A percentile compares a stretch with the other conserved stretches of the same genome.
Evolutionary conservation across 2,797 vertebrate genomes (phyloP).

Genomic region (Taenioides sp.): DNA sequence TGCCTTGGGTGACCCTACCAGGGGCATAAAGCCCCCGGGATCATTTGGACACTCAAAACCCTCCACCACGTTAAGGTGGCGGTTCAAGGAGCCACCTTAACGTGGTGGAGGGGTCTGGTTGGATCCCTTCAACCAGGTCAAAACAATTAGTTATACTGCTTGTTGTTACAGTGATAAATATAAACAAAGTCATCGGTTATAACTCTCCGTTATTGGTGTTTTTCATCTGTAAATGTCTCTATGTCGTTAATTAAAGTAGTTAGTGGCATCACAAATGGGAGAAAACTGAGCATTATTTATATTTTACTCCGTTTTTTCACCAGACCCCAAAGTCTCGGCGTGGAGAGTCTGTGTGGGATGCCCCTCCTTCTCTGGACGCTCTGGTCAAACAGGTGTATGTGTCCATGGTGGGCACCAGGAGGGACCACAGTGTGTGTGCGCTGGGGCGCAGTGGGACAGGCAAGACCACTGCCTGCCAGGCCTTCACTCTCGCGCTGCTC

Average conservation of each 20-base stretch:
- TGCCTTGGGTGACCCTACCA: too few species aligned
- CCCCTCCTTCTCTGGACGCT: slow-evolving; percentile 76
- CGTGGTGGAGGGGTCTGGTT: too few species aligned
- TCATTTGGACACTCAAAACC: too few species aligned
- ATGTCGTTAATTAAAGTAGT: not conserved
- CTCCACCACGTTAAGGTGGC: too few species aligned
- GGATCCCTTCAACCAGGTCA: too few species aligned
- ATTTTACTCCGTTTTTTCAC: slow-evolving; percentile 30
- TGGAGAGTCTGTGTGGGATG: slow-evolving; percentile 69
- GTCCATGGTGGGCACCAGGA: slow-evolving; percentile 79
- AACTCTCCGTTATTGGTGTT: too few species aligned
- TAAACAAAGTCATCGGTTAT: too few species aligned
- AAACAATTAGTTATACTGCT: too few species aligned
- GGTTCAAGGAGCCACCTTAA: too few species aligned
- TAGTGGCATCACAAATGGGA: not conserved
- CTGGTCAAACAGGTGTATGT: slow-evolving; percentile 84
- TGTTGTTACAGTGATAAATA: too few species aligned
- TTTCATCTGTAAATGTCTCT: not conserved
- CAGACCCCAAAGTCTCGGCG: slow-evolving; percentile 68
- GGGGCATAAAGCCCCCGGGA: too few species aligned
- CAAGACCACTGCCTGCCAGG: slow-evolving; percentile 82
- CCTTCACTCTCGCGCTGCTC: slow-evolving; percentile 81
- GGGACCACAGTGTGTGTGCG: slow-evolving; percentile 85
- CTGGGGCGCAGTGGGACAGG: slow-evolving; percentile 87
- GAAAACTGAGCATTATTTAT: not conserved